These are phyloP conservation scores for Crocallis elinguaria DNA, from an alignment of 2,888 invertebrate species.

Conservation along the genomic window DNA sequence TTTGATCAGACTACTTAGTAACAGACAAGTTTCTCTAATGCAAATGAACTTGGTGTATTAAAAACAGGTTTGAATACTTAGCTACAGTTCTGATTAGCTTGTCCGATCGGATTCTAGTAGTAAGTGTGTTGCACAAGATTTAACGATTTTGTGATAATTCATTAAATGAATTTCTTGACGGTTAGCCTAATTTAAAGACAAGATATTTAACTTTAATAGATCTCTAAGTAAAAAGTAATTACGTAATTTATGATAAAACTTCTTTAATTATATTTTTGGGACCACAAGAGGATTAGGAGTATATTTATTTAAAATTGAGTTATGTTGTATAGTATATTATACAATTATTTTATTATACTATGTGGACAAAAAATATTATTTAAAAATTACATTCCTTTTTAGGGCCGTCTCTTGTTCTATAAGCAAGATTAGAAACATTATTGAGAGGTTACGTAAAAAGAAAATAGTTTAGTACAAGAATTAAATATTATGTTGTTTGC, in stretches of 20 bases:
- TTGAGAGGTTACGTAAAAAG: too few relatives aligned
- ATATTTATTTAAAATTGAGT: constrained; percentile 3
- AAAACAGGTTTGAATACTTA: constrained; percentile 7
- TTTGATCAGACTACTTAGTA: not conserved
- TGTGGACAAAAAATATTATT: not conserved
- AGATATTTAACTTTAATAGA: constrained; percentile 17
- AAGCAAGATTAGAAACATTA: not conserved
- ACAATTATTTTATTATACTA: not conserved
- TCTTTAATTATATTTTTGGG: constrained; percentile 10
- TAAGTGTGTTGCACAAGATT: constrained; percentile 36
- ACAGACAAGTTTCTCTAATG: constrained; percentile 13
- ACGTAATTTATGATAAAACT: constrained; percentile 32
- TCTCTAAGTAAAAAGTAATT: constrained; percentile 21
- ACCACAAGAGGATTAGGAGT: too few relatives aligned
- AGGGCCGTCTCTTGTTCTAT: not conserved
- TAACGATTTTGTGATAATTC: constrained; percentile 27
- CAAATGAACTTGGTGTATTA: constrained; percentile 10
- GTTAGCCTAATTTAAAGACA: constrained; percentile 24
- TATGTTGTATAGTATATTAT: not conserved
- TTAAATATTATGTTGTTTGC: not conserved
- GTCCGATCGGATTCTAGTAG: constrained; percentile 8
- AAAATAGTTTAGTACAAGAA: constrained; percentile 3
- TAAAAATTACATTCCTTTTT: not conserved
- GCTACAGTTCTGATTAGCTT: constrained; percentile 4
- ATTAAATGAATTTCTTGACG: constrained; percentile 25